Evolutionary conservation across 2,797 vertebrate species (phyloP).

Genomic region (Leptatherina wallacei): DNA sequence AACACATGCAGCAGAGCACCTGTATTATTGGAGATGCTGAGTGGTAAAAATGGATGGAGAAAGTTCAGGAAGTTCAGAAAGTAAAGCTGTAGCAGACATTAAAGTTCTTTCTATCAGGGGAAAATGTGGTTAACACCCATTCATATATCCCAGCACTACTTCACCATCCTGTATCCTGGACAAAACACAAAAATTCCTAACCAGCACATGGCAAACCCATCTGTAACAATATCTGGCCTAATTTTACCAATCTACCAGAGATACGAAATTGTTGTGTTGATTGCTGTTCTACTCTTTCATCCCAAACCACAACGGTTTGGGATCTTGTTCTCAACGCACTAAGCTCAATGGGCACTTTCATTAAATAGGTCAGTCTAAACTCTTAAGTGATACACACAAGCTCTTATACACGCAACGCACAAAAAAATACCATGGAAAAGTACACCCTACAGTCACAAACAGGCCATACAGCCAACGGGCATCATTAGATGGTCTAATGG

Average conservation of each 20-base stretch:
- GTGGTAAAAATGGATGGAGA: neutral
- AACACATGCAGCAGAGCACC: neutral
- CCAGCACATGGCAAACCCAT: slow-evolving; percentile 47
- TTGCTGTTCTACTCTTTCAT: slow-evolving; percentile 24
- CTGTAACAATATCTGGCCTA: slow-evolving; percentile 65
- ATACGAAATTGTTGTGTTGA: slow-evolving; percentile 14
- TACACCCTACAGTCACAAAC: slow-evolving; percentile 12
- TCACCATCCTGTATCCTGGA: too few species aligned
- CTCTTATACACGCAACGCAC: slow-evolving; percentile 32
- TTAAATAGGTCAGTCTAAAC: slow-evolving; percentile 70
- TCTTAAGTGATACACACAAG: slow-evolving; percentile 41
- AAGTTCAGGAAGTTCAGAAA: neutral
- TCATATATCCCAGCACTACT: too few species aligned
- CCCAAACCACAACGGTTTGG: slow-evolving; percentile 46
- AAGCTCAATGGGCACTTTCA: slow-evolving; percentile 64
- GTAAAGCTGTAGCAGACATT: too few species aligned
- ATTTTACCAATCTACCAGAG: slow-evolving; percentile 41
- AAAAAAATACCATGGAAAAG: slow-evolving; percentile 25
- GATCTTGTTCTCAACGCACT: slow-evolving; percentile 18
- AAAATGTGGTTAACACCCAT: too few species aligned
- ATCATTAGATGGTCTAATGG: slow-evolving; percentile 63
- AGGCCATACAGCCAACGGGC: slow-evolving; percentile 46
- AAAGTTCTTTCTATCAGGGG: neutral
- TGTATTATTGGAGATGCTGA: neutral
- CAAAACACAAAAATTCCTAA: neutral